These are phyloP conservation scores for Alligator sinensis DNA, from an alignment of 2,113 vertebrate genomes.

Conservation along the genomic window DNA sequence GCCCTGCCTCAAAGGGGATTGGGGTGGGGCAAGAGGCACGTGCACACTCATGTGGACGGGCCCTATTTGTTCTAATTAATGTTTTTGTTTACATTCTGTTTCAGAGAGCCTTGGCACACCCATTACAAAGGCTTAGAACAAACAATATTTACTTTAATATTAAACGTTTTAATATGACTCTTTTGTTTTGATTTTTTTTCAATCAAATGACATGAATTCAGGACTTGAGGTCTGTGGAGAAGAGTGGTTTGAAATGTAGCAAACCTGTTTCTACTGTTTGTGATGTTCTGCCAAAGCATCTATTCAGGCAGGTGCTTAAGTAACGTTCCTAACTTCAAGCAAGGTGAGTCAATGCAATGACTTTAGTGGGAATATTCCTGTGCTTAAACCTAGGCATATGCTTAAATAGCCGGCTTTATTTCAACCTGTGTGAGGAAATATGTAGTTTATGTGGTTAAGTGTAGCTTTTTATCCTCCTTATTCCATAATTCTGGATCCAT, in stretches of 20 bases:
- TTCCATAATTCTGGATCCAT: accelerated
- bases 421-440: accelerated
- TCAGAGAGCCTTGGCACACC: neutral
- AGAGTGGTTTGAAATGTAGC: neutral
- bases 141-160: neutral
- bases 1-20: too few relatives aligned
- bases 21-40: too few relatives aligned
- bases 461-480: neutral
- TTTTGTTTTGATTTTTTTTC: accelerated
- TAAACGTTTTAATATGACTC: neutral
- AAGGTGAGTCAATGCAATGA: accelerated
- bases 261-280: neutral
- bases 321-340: neutral
- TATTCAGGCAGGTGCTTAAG: neutral
- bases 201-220: neutral
- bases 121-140: neutral
- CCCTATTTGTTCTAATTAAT: neutral
- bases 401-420: neutral
- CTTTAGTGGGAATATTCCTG: neutral
- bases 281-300: neutral
- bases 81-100: neutral
- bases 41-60: too few relatives aligned
- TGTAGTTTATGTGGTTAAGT: neutral
- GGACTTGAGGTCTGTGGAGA: neutral
- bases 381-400: accelerated